Evolutionary conservation across 1,140 invertebrate genomes (phyloP).

Genomic region (Camponotus floridanus): DNA sequence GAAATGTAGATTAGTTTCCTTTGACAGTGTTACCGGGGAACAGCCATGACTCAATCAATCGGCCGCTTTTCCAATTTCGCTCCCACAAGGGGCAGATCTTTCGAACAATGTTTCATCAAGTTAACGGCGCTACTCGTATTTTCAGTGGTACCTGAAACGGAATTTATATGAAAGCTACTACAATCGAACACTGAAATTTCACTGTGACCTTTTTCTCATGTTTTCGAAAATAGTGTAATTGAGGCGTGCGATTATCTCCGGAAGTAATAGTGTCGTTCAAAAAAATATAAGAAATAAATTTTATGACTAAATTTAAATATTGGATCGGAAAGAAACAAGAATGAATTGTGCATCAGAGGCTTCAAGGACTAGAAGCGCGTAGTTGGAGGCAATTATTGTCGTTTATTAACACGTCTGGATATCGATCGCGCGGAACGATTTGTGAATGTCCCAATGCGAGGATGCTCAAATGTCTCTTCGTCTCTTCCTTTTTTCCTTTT

Average conservation of each 20-base stretch:
- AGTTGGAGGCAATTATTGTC: background rate
- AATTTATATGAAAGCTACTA: constrained; percentile 50
- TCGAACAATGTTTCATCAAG: constrained; percentile 44
- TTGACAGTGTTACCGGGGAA: constrained; percentile 4
- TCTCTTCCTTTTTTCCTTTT: background rate
- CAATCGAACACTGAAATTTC: constrained; percentile 55
- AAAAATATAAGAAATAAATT: constrained; percentile 53
- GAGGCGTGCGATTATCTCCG: constrained; percentile 46
- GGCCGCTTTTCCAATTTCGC: constrained; percentile 20
- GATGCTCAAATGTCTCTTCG: constrained; percentile 1
- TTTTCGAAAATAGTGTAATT: constrained; percentile 55
- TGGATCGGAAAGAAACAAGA: background rate
- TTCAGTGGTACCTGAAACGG: constrained; percentile 1
- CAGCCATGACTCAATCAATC: constrained; percentile 48
- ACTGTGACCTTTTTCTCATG: constrained; percentile 54
- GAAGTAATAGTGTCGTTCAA: constrained; percentile 41
- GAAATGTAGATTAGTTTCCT: constrained; percentile 61
- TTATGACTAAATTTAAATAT: constrained; percentile 27
- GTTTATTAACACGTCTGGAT: constrained; percentile 38
- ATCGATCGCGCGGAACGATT: constrained; percentile 23
- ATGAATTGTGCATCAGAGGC: background rate
- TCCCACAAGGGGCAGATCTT: constrained; percentile 2
- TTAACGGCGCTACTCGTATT: constrained; percentile 32
- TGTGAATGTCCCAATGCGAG: constrained; percentile 14
- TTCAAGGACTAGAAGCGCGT: background rate